Conservation (phyloP, 2,888 invertebrate species). For the Ectropis crepuscularia region DNA sequence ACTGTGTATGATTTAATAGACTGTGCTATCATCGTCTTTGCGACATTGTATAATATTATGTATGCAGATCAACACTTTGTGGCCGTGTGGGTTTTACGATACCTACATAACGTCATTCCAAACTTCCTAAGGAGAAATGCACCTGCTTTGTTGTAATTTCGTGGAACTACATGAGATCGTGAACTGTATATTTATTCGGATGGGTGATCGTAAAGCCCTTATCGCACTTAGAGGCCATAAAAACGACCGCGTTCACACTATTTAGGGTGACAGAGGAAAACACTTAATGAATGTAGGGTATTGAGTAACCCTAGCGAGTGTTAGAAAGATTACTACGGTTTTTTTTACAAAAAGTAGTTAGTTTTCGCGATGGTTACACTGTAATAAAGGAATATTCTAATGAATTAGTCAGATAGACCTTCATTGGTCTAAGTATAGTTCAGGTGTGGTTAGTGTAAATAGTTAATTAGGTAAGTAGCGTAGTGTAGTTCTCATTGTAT, state of each 20-base stretch:
- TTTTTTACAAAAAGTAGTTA: too few relatives aligned
- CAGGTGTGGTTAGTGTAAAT: too few relatives aligned
- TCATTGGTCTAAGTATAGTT: too few relatives aligned
- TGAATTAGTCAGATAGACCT: too few relatives aligned
- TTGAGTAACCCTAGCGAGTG: background rate
- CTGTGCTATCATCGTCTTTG: too few relatives aligned
- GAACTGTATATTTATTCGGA: slow-evolving; percentile 50
- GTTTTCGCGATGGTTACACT: too few relatives aligned
- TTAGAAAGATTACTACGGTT: too few relatives aligned
- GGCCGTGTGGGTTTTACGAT: slow-evolving; percentile 26
- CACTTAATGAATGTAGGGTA: slow-evolving; percentile 8
- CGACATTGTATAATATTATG: too few relatives aligned
- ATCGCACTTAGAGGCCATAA: slow-evolving; percentile 50
- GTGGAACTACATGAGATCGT: slow-evolving; percentile 34
- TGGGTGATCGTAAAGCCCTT: slow-evolving; percentile 48
- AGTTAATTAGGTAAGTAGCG: too few relatives aligned
- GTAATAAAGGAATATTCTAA: too few relatives aligned
- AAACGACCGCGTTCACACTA: slow-evolving; percentile 45
- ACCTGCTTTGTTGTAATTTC: slow-evolving; percentile 40
- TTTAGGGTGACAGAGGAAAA: slow-evolving; percentile 21
- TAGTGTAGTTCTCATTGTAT: too few relatives aligned
- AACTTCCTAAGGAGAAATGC: slow-evolving; percentile 37
- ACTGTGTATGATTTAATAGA: too few relatives aligned
- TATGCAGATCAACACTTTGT: background rate
- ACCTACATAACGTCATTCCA: slow-evolving; percentile 33